Percentiles rank a stretch among this genome's conserved stretches.
phyloP scores from a whole-genome alignment of 2,888 invertebrate species.

The Eurois occulta region DNA sequence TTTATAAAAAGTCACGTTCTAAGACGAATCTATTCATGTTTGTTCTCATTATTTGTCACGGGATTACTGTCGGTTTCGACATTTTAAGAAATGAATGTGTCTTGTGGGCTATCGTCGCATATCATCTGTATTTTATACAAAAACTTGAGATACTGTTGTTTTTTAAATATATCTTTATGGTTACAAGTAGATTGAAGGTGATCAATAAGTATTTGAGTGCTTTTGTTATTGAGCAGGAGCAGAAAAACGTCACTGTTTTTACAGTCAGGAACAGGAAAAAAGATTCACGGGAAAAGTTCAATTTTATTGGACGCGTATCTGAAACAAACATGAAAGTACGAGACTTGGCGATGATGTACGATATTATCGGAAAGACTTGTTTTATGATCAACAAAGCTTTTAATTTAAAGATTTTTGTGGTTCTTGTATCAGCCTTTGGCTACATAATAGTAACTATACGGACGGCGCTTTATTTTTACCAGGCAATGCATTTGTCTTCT shows the following conservation, averaged over 20 bases:
- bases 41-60: constrained; percentile 57
- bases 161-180: constrained; percentile 72
- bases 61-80: constrained; percentile 54
- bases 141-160: constrained; percentile 75
- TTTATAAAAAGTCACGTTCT: constrained; percentile 66
- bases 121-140: constrained; percentile 69
- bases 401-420: constrained; percentile 80
- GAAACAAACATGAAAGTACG: constrained; percentile 72
- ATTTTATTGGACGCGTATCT: constrained; percentile 70
- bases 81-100: constrained; percentile 40
- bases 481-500: constrained; percentile 58
- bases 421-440: constrained; percentile 75
- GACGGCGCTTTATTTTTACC: constrained; percentile 72
- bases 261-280: constrained; percentile 47
- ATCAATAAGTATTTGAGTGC: constrained; percentile 73
- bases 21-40: constrained; percentile 56
- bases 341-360: constrained; percentile 75
- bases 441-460: constrained; percentile 77
- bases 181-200: constrained; percentile 70
- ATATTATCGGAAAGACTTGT: constrained; percentile 75
- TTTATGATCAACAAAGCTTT: constrained; percentile 74
- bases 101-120: constrained; percentile 24
- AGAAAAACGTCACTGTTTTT: constrained; percentile 66
- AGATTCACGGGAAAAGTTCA: constrained; percentile 60
- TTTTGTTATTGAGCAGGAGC: constrained; percentile 70